Conservation (phyloP, 2,797 vertebrate species). For the Novumbra hubbsi region DNA sequence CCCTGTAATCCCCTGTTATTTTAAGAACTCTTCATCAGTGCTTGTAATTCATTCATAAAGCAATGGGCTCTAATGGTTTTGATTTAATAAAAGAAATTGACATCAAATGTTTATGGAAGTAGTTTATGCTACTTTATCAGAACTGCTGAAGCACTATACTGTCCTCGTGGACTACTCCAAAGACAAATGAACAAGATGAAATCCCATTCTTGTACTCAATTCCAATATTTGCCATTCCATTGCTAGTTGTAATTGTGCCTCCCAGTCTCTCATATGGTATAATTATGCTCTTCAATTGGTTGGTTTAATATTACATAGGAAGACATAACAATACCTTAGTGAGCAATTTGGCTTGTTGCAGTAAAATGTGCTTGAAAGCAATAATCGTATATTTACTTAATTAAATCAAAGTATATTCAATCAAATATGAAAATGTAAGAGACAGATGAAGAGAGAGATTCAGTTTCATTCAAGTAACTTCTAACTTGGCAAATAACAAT, state of each 20-base stretch:
- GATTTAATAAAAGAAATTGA: neutral
- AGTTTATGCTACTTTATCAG: constrained; percentile 52
- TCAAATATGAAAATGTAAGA: constrained; percentile 48
- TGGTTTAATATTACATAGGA: constrained; percentile 43
- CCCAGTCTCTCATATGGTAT: constrained; percentile 52
- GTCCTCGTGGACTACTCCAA: constrained; percentile 48
- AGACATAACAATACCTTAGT: constrained; percentile 42
- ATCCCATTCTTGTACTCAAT: constrained; percentile 66
- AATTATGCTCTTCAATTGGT: constrained; percentile 48
- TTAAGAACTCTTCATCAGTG: neutral
- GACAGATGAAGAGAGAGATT: constrained; percentile 2
- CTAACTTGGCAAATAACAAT: constrained; percentile 26
- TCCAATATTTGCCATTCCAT: constrained; percentile 64
- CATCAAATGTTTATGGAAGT: constrained; percentile 41
- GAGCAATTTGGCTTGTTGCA: constrained; percentile 31
- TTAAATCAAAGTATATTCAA: constrained; percentile 53
- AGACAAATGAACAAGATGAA: constrained; percentile 65
- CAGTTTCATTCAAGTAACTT: constrained; percentile 22
- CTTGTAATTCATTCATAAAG: neutral
- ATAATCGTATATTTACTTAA: constrained; percentile 38
- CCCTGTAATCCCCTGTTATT: neutral
- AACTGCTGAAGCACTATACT: constrained; percentile 47
- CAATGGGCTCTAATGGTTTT: neutral
- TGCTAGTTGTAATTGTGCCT: constrained; percentile 66
- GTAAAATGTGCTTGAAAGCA: constrained; percentile 37